Base-by-base conservation (phyloP, 2,888 invertebrate species). In the Drepana falcataria region DNA sequence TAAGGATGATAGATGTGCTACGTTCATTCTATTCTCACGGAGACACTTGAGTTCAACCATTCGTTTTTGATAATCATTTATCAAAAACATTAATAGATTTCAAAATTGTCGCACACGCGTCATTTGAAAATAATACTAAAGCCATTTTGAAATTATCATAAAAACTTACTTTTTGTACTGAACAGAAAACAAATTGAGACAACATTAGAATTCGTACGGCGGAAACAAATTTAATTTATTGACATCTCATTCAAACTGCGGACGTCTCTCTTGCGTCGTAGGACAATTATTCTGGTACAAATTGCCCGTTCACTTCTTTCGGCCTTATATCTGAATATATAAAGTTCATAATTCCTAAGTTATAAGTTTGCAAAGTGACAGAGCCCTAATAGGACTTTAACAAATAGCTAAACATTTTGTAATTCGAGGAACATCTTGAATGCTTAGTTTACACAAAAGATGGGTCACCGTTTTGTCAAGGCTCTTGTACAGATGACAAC, bases 211-310 rank as follows among this genome's bases (percentile, higher is more conserved):
- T 81, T 86, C 83, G 81, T 81, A 81, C 76, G 77, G 89, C 89
- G 88, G 89, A 90, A 90, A 82, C 83, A 70, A 87, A 90, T 90
- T 90, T 89, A 88, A 90, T 91, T 91, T 91, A 91, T 91, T 75
- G 89, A 87, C 77, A 81, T 83, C 83, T 84, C 81, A 84, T 87
- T 87, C 84, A 80, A 80, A 83, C 74, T 75, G 76, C 65, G 73
- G 77, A 79, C 76, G 74, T 79, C 82, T 83, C 76, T 74, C 77
- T 85, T 83, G 81, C 82, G 77, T 81, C 75, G 82, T 73, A 83
- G 80, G 78, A 86, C 88, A 87, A 37, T 88, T 86, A 87, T 75
- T 70, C 73, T 63, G 63, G 60, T 57, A 63, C 82, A 72, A 82
- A 63, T 55, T 65, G 61, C 54, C 21, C 21, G 35, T 35, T 57